Base-by-base conservation (phyloP, 2,797 vertebrate genomes). In the Platyrinchus mystaceus region DNA sequence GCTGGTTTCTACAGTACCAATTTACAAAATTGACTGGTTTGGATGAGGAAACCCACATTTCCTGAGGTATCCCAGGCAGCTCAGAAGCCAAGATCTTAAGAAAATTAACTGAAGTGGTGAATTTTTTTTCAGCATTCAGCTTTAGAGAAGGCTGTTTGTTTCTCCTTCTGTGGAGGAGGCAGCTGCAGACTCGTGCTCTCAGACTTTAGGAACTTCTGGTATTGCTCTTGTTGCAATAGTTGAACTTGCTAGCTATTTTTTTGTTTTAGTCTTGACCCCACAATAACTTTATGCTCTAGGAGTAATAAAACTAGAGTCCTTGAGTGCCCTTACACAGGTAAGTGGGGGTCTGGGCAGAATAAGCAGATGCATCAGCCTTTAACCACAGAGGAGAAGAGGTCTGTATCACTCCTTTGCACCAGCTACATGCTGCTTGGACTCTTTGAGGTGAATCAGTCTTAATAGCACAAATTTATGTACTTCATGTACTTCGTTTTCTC, bases 1-100 rank as follows among this genome's bases (percentile, higher is more conserved):
- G 44, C 83, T 94, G 94, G 91, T 93, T 96, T 93, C 87, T 88
- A 37, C 91, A 94, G 70, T 88, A 84, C 94, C 70, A 96, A 96
- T 97, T 97, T 95, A 93, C 94, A 94, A 90, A 94, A 88, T 76
- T 87, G 87, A 74, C 89, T 94, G 95, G 96, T 95, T 95, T 96
- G 94, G 87, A 88, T 84, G 92, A 95, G 96, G 94, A 96, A 96
- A 95, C 77, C 94, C 93, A 64, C 89, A 93, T 76, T 95, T 96
- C 94, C 96, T 95, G 94, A 96, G 89, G 93, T 93, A 94, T 96
- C 70, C 94, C 91, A 91, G 63, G 70, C 52, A 91, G 53, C 77
- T 86, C 67, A 84, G 88, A 93, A 91, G 74, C 77, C 83, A 94
- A 88, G 69, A 82, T 84, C 70, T 90, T 64, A 24, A 60, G 94